Conservation (phyloP, 2,113 vertebrate genomes). For the Solenodon paradoxus region DNA sequence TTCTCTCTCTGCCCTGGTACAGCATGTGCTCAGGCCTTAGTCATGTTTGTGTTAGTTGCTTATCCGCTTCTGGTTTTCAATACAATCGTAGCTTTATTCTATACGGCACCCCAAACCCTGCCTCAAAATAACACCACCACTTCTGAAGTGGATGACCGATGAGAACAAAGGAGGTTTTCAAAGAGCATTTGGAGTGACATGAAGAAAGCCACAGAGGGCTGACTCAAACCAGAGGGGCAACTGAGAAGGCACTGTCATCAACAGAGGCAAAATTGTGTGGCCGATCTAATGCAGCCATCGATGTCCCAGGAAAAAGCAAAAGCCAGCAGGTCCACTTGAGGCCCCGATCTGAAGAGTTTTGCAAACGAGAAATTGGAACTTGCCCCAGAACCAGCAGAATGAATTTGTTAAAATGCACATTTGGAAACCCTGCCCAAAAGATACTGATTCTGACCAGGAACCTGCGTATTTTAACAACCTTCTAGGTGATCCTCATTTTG, state of each 20-base stretch:
- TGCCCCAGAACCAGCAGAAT: not conserved
- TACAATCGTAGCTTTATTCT: slow-evolving; percentile 75
- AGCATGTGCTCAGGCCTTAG: slow-evolving; percentile 49
- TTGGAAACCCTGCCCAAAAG: not conserved
- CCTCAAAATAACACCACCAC: slow-evolving; percentile 60
- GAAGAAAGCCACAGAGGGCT: slow-evolving; percentile 49
- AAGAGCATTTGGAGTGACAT: slow-evolving; percentile 29
- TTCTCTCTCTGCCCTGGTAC: slow-evolving; percentile 53
- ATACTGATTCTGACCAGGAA: not conserved
- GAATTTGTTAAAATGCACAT: not conserved
- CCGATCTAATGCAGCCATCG: slow-evolving; percentile 14
- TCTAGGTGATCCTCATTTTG: not conserved
- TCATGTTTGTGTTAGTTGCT: slow-evolving; percentile 65
- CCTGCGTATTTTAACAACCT: not conserved
- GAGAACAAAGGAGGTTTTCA: slow-evolving; percentile 74
- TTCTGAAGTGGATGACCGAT: slow-evolving; percentile 61
- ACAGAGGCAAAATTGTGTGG: slow-evolving; percentile 56
- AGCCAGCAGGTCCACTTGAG: slow-evolving; percentile 25
- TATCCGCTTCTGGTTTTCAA: slow-evolving; percentile 29
- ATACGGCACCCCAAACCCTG: slow-evolving; percentile 48
- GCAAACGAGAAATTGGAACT: slow-evolving; percentile 46
- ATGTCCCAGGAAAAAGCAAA: slow-evolving; percentile 25
- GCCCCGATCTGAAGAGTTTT: slow-evolving; percentile 39
- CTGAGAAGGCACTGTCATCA: not conserved
- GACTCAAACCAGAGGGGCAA: not conserved